Evolutionary conservation across 2,113 vertebrate species (phyloP), one percentile per base, ranked within the genome.

Genomic region (Podiceps cristatus): DNA sequence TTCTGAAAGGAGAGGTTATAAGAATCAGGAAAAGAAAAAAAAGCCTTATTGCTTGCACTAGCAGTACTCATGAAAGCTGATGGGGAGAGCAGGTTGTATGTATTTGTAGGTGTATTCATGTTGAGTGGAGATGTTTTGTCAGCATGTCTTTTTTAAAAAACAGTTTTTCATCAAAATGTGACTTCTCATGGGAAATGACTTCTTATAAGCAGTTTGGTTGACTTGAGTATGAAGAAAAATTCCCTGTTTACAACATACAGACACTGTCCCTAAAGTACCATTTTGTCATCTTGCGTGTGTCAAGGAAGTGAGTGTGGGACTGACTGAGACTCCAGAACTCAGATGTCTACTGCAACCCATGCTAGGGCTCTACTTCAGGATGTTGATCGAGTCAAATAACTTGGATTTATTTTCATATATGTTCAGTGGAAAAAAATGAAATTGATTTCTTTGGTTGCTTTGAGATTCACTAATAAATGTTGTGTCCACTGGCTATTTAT

Each of bases 201-300:
- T 37, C 20, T 37, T 75, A 15, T 5, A 59, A 84, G 33, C 4
- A 4, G 11, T 80, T 59, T 84, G 31, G 6, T 42, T 83, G 68
- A 53, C 73, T 31, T 27, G 13, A n/a, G 0, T 17, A 5, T 4
- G 31, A 53, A 66, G 56, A 29, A 69, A 60, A 64, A 47, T 3
- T 37, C 56, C 16, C 1, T 35, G 5, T 59, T 55, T 66, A 4
- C 40, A 45, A 5, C 25, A 25, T 13, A 44, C 11, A 29, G 18
- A 10, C 6, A 1, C 7, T 28, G 1, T 18, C 14, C 25, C 31
- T 69, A 6, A n/a, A 27, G 55, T 59, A 17, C 12, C 4, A 14
- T 59, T 76, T 29, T 9, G 18, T 33, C 47, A 18, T 35, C 42
- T 77, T 33, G 18, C 1, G 1, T 17, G n/a, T 40, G 53, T 12